phyloP scores from a whole-genome alignment of 2,888 invertebrate species.

The Leptodirus hochenwartii region DNA sequence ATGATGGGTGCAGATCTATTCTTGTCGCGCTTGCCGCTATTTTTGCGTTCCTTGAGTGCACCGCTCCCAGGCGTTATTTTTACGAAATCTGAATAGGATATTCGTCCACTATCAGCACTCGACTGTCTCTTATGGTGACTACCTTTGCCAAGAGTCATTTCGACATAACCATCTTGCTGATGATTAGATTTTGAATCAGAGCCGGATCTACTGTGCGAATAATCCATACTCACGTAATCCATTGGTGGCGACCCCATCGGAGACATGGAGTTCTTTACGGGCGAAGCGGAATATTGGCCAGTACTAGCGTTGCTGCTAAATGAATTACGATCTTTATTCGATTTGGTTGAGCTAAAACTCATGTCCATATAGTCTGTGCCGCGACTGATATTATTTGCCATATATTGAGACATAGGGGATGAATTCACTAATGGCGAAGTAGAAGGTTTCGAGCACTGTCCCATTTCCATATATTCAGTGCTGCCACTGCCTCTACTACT shows the following conservation, averaged over 20 bases:
- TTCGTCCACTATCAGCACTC: conserved; percentile 20
- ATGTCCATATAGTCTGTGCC: conserved; percentile 26
- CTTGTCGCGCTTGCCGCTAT: conserved; percentile 26
- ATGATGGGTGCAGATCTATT: conserved; percentile 43
- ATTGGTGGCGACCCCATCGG: conserved; percentile 14
- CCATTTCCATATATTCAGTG: conserved; percentile 27
- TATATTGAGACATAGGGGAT: conserved; percentile 9
- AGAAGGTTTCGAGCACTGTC: background rate
- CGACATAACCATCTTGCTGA: conserved; percentile 36
- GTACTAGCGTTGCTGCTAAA: conserved; percentile 4
- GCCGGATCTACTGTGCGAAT: conserved; percentile 26
- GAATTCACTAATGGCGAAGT: background rate
- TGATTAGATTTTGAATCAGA: conserved; percentile 16
- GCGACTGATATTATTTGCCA: no score
- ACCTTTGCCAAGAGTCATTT: conserved; percentile 37
- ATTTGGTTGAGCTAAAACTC: conserved; percentile 24
- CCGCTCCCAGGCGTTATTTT: conserved; percentile 28
- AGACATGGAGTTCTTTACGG: conserved; percentile 12
- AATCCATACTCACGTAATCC: conserved; percentile 17
- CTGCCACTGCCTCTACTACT: no score
- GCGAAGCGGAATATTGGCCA: conserved; percentile 11
- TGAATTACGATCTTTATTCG: conserved; percentile 6
- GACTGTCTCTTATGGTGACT: conserved; percentile 17
- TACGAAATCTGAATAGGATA: conserved; percentile 28
- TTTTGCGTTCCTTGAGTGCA: conserved; percentile 18